A percentile compares a stretch with the other conserved stretches of the same genome.
Evolutionary conservation across 2,797 vertebrate genomes (phyloP).

Genomic region (Sitta carolinensis): DNA sequence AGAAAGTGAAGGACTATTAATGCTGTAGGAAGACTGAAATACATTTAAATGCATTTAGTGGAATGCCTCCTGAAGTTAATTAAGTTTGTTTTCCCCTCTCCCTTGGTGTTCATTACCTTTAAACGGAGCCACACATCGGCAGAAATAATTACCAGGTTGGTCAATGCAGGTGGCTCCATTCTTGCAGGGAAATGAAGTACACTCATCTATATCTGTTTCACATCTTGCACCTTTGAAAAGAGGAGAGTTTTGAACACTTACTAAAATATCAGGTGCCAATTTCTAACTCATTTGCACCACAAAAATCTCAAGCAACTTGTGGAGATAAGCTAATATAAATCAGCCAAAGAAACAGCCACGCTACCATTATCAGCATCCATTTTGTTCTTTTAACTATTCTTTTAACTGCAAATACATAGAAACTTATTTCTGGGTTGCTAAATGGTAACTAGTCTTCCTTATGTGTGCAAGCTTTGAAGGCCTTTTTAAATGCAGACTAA

Average conservation of each 20-base stretch:
- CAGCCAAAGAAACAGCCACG: not conserved
- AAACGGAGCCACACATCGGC: slow-evolving; percentile 86
- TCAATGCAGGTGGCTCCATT: slow-evolving; percentile 85
- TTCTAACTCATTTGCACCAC: slow-evolving; percentile 6
- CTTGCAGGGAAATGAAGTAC: slow-evolving; percentile 82
- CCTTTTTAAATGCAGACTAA: not conserved
- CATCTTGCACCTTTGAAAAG: slow-evolving; percentile 76
- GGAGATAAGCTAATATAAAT: not conserved
- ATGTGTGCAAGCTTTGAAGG: not conserved
- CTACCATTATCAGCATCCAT: not conserved
- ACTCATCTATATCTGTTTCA: slow-evolving; percentile 83
- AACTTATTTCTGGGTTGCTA: slow-evolving; percentile 1
- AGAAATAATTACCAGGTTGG: slow-evolving; percentile 88
- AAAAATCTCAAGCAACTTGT: not conserved
- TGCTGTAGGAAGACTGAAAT: slow-evolving; percentile 72
- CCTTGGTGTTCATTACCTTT: slow-evolving; percentile 88
- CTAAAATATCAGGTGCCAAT: slow-evolving; percentile 4
- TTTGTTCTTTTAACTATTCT: slow-evolving; percentile 14
- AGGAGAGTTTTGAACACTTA: slow-evolving; percentile 42
- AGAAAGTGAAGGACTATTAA: slow-evolving; percentile 75
- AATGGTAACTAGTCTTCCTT: slow-evolving; percentile 1
- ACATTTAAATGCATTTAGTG: not conserved
- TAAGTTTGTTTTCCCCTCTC: slow-evolving; percentile 82
- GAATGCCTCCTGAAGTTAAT: slow-evolving; percentile 83
- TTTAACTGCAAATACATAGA: not conserved